These are phyloP conservation scores for Ammospiza maritima DNA, from an alignment of 2,797 vertebrate genomes.

Conservation along the genomic window DNA sequence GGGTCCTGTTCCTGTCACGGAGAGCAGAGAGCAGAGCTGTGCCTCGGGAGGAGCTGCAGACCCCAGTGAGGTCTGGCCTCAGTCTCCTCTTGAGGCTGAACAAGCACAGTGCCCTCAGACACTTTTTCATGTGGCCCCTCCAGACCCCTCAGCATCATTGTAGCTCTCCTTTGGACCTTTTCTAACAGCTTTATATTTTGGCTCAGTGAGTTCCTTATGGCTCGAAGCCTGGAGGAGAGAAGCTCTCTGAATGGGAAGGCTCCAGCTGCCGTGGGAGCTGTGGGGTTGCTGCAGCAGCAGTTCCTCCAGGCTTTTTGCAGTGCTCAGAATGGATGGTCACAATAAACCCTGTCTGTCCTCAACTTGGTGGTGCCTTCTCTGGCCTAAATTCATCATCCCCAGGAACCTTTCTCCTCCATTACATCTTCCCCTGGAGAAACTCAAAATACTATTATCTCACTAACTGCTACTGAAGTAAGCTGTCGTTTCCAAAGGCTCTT, in stretches of 20 bases:
- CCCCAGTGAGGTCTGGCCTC: neutral
- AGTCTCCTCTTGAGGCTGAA: neutral
- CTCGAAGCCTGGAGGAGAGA: neutral
- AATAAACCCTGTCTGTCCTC: neutral
- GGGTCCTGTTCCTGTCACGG: accelerated
- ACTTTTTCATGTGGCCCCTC: neutral
- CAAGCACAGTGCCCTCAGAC: neutral
- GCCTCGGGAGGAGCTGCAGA: neutral
- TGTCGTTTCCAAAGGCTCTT: neutral
- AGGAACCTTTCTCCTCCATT: neutral
- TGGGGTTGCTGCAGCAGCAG: neutral
- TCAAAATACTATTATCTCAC: neutral
- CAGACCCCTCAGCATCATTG: neutral
- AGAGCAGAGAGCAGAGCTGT: neutral
- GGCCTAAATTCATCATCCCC: neutral
- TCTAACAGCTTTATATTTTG: neutral
- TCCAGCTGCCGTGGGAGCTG: neutral
- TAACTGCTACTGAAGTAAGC: neutral
- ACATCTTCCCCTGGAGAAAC: neutral
- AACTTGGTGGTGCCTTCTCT: neutral
- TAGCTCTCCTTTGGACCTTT: neutral
- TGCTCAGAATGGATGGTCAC: neutral
- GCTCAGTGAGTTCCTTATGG: neutral
- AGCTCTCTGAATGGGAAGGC: neutral
- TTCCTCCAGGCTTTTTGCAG: neutral